phyloP scores from a whole-genome alignment of 2,113 vertebrate species.

The Hemiprocne comata region DNA sequence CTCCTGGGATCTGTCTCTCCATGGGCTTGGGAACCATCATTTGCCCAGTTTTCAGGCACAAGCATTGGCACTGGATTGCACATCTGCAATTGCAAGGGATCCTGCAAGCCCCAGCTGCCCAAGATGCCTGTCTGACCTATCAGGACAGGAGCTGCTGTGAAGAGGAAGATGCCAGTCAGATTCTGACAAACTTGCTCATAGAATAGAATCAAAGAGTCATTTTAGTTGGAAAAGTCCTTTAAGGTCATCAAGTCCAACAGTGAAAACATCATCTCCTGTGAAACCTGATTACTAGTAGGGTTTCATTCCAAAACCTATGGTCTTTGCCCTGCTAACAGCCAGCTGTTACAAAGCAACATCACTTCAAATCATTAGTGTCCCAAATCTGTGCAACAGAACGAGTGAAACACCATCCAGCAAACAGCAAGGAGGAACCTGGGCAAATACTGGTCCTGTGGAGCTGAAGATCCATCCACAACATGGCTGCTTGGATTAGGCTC shows the following conservation, averaged over 20 bases:
- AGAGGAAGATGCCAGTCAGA: background rate
- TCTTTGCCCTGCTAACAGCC: background rate
- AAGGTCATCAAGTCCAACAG: no score
- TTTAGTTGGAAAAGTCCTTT: no score
- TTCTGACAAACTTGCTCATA: background rate
- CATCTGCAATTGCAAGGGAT: background rate
- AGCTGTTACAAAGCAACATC: background rate
- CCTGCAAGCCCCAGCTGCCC: background rate
- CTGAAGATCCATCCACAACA: background rate
- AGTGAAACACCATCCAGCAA: background rate
- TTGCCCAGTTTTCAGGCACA: background rate
- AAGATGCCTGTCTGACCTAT: background rate
- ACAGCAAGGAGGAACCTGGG: background rate
- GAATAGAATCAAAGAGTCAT: no score
- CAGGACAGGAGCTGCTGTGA: background rate
- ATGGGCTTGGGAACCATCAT: background rate
- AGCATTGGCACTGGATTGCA: background rate
- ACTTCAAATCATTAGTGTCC: background rate
- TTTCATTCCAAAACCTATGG: background rate
- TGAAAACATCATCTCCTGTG: background rate
- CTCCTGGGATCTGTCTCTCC: background rate
- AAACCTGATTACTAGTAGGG: background rate
- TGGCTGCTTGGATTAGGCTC: background rate
- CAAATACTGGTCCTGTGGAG: rapidly evolving
- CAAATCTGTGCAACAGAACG: background rate